A percentile compares a stretch with the other conserved stretches of the same genome.
phyloP scores from a whole-genome alignment of 2,797 vertebrate genomes.

The Sebastes miniatus region DNA sequence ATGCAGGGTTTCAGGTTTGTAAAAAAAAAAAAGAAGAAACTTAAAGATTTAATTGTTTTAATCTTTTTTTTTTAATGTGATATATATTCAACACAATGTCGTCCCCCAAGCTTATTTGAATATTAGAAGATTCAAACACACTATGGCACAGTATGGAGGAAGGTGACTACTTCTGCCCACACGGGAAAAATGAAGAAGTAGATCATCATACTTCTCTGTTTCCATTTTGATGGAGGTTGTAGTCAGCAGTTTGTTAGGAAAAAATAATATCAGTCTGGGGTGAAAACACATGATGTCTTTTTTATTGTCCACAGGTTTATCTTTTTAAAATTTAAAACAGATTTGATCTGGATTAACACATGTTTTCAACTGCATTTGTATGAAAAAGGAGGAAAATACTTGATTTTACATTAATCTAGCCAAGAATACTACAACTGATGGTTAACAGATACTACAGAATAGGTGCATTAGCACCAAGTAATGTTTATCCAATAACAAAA shows the following conservation, averaged over 20 bases:
- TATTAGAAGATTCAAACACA: background rate
- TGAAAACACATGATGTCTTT: background rate
- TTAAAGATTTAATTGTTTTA: background rate
- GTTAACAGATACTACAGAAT: background rate
- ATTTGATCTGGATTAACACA: background rate
- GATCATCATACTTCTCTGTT: background rate
- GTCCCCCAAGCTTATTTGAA: background rate
- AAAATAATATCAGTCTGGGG: background rate
- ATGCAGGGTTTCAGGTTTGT: background rate
- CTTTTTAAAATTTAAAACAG: background rate
- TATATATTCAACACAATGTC: slow-evolving; percentile 13
- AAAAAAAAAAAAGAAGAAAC: background rate
- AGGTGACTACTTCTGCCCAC: slow-evolving; percentile 13
- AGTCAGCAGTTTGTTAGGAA: background rate
- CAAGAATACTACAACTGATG: background rate
- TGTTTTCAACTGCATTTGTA: background rate
- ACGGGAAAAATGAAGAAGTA: slow-evolving; percentile 15
- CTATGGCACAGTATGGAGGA: background rate
- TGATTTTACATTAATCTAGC: background rate
- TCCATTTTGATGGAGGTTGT: slow-evolving; percentile 3
- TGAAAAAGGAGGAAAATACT: background rate
- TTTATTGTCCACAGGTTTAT: background rate
- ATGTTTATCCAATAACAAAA: background rate
- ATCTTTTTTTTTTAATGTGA: background rate
- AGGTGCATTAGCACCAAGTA: background rate